Evolutionary conservation across 2,888 invertebrate genomes (phyloP).

Genomic region (Caenorhabditis sp.): DNA sequence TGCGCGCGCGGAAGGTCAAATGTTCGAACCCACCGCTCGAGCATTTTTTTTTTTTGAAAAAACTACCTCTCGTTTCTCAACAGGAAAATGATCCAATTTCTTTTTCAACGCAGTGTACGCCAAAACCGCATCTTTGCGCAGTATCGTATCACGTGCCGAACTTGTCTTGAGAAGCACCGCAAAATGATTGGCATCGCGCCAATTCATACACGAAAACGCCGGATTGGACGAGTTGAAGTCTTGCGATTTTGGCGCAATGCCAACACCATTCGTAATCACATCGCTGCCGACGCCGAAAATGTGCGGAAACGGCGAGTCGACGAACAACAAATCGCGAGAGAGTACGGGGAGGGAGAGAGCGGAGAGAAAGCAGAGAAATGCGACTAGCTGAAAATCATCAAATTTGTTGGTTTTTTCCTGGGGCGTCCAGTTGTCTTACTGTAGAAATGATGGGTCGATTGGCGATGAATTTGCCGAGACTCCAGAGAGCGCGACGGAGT

Average conservation of each 20-base stretch:
- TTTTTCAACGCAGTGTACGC: constrained; percentile 50
- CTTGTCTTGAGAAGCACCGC: constrained; percentile 52
- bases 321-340: constrained; percentile 27
- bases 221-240: constrained; percentile 63
- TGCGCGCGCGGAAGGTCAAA: neutral
- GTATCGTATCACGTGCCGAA: constrained; percentile 43
- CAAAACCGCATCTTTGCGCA: constrained; percentile 47
- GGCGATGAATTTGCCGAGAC: constrained; percentile 63
- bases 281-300: constrained; percentile 33
- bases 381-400: too few relatives aligned
- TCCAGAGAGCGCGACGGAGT: constrained; percentile 59
- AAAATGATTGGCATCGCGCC: constrained; percentile 40
- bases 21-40: neutral
- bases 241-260: constrained; percentile 26
- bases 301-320: constrained; percentile 42
- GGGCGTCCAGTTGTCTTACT: too few relatives aligned
- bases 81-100: constrained; percentile 51
- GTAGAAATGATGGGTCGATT: constrained; percentile 19
- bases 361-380: constrained; percentile 21
- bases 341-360: constrained; percentile 32
- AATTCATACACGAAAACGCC: constrained; percentile 46
- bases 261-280: constrained; percentile 41
- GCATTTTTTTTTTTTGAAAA: too few relatives aligned
- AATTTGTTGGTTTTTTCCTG: too few relatives aligned
- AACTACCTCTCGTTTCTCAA: constrained; percentile 41